Conservation (phyloP, 2,888 invertebrate genomes). For the Entomobrya proxima region DNA sequence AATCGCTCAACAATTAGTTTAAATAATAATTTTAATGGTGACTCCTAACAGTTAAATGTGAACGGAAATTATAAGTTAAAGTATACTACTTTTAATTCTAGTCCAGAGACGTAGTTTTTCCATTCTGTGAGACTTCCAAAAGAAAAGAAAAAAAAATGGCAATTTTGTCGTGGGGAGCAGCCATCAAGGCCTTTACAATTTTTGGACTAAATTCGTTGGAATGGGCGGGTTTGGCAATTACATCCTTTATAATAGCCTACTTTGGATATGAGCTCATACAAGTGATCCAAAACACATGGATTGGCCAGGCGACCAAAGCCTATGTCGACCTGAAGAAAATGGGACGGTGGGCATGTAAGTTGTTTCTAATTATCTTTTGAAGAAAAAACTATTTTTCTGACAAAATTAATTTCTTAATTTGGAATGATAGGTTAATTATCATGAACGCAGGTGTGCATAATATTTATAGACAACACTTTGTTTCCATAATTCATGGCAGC, state of each 20-base stretch:
- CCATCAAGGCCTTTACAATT: constrained; percentile 74
- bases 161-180: constrained; percentile 75
- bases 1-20: not conserved
- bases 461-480: too few species aligned
- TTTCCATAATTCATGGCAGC: too few species aligned
- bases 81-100: not conserved
- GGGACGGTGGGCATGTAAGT: constrained; percentile 90
- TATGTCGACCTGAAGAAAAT: constrained; percentile 82
- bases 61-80: not conserved
- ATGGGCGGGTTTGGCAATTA: constrained; percentile 74
- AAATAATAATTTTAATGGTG: constrained; percentile 17
- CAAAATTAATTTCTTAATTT: too few species aligned
- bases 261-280: constrained; percentile 73
- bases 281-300: constrained; percentile 75
- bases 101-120: too few species aligned
- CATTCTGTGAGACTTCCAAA: not conserved
- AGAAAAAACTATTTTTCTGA: not conserved
- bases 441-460: too few species aligned
- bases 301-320: constrained; percentile 80
- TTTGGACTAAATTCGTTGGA: constrained; percentile 74
- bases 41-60: not conserved
- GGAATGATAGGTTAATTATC: too few species aligned
- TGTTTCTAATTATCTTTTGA: not conserved
- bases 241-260: constrained; percentile 74
- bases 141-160: not conserved